Evolutionary conservation across 2,888 invertebrate species (phyloP).

Genomic region (Leptinotarsa rubiginosa): DNA sequence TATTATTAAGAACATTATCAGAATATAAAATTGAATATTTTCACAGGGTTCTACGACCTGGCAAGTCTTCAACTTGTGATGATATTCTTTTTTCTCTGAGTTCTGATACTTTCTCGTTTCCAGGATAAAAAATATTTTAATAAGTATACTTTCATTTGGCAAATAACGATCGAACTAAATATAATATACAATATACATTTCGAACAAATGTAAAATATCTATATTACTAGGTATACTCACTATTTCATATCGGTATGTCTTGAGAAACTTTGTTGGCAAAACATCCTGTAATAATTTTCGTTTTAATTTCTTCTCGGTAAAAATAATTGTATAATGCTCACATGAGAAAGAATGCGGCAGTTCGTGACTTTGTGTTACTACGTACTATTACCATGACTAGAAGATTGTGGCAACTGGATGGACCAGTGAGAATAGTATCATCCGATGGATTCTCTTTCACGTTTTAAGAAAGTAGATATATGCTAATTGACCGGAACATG

Average conservation of each 20-base stretch:
- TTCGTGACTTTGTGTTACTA: conserved; percentile 11
- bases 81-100: too few relatives aligned
- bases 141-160: too few relatives aligned
- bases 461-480: conserved; percentile 5
- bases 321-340: background rate
- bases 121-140: too few relatives aligned
- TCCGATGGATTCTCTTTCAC: conserved; percentile 9
- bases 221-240: conserved; percentile 3
- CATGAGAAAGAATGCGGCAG: conserved; percentile 1
- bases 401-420: conserved; percentile 13
- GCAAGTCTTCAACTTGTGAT: too few relatives aligned
- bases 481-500: conserved; percentile 12
- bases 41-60: too few relatives aligned
- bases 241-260: conserved; percentile 1
- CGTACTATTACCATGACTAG: conserved; percentile 1
- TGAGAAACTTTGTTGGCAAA: conserved; percentile 3
- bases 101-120: too few relatives aligned
- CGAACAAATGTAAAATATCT: background rate
- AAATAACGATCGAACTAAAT: too few relatives aligned
- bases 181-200: too few relatives aligned
- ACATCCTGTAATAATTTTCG: background rate
- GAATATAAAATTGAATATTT: too few relatives aligned
- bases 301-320: background rate
- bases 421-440: background rate
- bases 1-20: too few relatives aligned